Conservation (phyloP, 2,888 invertebrate genomes). For the Stomorhina lunata region DNA sequence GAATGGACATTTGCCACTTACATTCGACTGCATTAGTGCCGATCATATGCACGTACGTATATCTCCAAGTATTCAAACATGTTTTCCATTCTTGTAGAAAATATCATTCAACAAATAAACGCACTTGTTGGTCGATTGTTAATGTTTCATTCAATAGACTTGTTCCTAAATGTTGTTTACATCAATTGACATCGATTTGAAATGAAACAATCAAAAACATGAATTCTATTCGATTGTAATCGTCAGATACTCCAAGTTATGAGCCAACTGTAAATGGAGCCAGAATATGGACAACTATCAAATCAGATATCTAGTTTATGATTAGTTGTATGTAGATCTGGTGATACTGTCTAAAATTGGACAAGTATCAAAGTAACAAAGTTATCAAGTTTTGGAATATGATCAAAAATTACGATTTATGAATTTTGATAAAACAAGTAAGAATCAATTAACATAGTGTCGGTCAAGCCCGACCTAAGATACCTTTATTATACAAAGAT, state of each 20-base stretch:
- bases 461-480: too few species aligned
- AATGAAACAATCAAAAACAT: not conserved
- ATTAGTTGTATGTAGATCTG: not conserved
- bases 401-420: too few species aligned
- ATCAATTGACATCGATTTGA: slow-evolving; percentile 37
- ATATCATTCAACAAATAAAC: slow-evolving; percentile 2
- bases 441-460: not conserved
- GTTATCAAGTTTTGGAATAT: too few species aligned
- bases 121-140: slow-evolving; percentile 33
- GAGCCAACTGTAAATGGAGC: not conserved
- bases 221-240: slow-evolving; percentile 15
- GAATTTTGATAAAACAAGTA: too few species aligned
- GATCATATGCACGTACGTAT: too few species aligned
- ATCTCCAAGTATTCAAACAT: too few species aligned
- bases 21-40: not conserved
- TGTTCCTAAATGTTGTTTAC: slow-evolving; percentile 44
- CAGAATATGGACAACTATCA: not conserved
- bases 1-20: not conserved
- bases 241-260: not conserved
- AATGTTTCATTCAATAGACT: slow-evolving; percentile 39
- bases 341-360: too few species aligned
- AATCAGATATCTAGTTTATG: not conserved
- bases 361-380: too few species aligned
- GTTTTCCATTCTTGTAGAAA: not conserved
- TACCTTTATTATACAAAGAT: too few species aligned